These are phyloP conservation scores for Tolypeutes matacus DNA, from an alignment of 2,797 vertebrate species.

Conservation along the genomic window DNA sequence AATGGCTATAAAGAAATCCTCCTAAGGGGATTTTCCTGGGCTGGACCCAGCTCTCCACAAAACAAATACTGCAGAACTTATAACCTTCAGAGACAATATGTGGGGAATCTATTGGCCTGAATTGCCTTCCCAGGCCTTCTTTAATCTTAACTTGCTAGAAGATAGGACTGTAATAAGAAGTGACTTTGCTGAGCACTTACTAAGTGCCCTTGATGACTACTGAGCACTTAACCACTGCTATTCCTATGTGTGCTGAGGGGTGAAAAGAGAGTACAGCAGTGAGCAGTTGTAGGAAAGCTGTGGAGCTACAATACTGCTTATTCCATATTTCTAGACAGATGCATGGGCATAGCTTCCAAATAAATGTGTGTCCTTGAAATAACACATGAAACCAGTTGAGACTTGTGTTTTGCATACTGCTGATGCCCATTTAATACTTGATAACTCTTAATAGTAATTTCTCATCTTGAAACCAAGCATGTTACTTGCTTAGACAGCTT, in stretches of 20 bases:
- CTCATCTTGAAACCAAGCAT: background rate
- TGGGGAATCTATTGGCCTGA: background rate
- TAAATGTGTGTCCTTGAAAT: background rate
- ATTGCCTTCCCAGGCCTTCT: background rate
- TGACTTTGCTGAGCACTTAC: background rate
- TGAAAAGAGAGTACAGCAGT: background rate
- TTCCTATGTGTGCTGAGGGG: background rate
- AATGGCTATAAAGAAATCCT: background rate
- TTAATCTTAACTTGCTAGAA: background rate
- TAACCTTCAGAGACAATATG: background rate
- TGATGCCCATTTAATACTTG: background rate
- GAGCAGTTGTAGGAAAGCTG: background rate
- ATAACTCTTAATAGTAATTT: background rate
- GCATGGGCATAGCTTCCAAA: background rate
- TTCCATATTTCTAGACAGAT: background rate
- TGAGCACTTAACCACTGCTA: background rate
- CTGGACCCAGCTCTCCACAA: background rate
- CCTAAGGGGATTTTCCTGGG: background rate
- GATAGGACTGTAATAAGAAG: background rate
- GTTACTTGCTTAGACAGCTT: background rate
- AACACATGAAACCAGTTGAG: background rate
- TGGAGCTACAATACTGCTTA: rapidly evolving
- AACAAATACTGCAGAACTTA: too few species aligned
- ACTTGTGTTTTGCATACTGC: background rate
- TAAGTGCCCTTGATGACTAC: background rate